Evolutionary conservation across 2,888 invertebrate genomes (phyloP), one percentile per base, ranked within the genome.

Genomic region (Cenopis cana): DNA sequence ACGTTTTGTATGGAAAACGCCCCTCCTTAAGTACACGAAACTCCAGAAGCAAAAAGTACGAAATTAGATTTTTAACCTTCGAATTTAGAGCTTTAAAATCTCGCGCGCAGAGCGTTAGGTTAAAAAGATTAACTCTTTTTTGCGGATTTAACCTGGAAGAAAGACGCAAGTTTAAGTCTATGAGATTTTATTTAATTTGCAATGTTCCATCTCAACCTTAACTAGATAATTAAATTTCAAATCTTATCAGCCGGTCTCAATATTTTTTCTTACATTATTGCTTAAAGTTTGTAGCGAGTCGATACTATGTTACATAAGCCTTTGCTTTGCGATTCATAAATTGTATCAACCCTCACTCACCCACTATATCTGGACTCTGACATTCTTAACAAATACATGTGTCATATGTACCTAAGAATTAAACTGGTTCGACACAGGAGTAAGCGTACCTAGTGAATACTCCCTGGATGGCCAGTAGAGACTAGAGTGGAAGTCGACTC

Each of bases 251-350:
- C 54, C 12, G 24, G 14, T 18, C 49, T 50, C 17, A 38, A 17
- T 33, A 72, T 61, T 61, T 66, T 56, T 11, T 65, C 33, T 24
- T 33, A 38, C 59, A 50, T 62, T 54, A 55, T 24, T 24, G 17
- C 55, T 59, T 2, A 59, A 70, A 70, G 69, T 69, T 67, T 59
- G 62, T 54, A 49, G 57, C 41, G 50, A 50, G 55, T 64, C 68
- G 54, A 68, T 68, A 70, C 62, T 54, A 64, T 54, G 62, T 69
- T 64, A 69, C 38, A 69, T 69, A 69, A 68, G 20, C 49, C 11
- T 33, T 46, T 46, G 14, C 46, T 46, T 46, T 46, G 46, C n/a
- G 5, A 8, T 46, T 46, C 46, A 46, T 8, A 46, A 46, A 5
- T 6, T 46, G 8, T n/a, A n/a, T 46, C 8, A 8, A 46, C n/a